Percentiles rank a stretch among this genome's conserved stretches.
Conservation (phyloP, 2,888 invertebrate species). For the Resseliella maxima region DNA sequence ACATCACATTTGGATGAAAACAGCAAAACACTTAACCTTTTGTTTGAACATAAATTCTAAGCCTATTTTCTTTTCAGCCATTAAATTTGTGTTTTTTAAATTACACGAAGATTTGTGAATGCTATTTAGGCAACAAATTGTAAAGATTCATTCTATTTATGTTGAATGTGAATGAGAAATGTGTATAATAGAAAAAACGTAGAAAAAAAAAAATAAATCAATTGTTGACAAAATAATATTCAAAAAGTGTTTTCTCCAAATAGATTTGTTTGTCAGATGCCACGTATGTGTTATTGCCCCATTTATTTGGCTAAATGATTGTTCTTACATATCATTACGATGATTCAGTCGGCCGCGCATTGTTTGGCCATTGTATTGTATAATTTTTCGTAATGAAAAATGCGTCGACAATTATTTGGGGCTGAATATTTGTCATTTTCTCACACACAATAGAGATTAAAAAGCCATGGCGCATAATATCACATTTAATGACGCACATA, state of each 20-base stretch:
- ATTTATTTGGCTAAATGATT: conserved; percentile 41
- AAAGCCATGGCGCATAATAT: conserved; percentile 26
- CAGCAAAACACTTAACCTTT: background rate
- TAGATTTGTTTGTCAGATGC: background rate
- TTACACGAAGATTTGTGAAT: background rate
- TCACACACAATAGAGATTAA: conserved; percentile 50
- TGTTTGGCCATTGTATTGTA: background rate
- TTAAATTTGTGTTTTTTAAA: background rate
- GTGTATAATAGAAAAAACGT: too few species aligned
- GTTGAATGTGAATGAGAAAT: background rate
- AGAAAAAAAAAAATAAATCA: background rate
- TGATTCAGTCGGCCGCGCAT: background rate
- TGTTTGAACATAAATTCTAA: background rate
- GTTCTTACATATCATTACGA: conserved; percentile 47
- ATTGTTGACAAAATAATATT: conserved; percentile 13
- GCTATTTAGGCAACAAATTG: background rate
- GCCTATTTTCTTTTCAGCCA: background rate
- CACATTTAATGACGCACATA: conserved; percentile 5
- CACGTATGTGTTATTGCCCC: conserved; percentile 2
- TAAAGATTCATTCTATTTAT: background rate
- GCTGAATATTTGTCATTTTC: conserved; percentile 34
- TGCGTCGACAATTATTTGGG: background rate
- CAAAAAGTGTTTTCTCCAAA: conserved; percentile 1
- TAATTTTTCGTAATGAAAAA: background rate
- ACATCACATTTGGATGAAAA: background rate